Base-by-base conservation (phyloP, 2,888 invertebrate genomes). In the Ptychoptera contaminata region DNA sequence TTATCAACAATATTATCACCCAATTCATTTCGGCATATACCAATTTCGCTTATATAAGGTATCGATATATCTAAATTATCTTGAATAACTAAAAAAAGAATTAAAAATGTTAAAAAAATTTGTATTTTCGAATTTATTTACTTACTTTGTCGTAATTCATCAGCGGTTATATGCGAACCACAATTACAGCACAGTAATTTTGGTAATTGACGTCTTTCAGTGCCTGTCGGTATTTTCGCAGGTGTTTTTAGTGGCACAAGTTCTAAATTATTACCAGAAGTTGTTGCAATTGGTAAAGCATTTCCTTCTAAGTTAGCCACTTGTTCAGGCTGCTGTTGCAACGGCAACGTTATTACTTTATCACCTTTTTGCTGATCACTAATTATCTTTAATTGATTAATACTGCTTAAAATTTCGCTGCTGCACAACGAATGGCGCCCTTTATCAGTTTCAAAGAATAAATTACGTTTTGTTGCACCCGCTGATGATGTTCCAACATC, bases 351-450 rank as follows among this genome's bases (percentile, higher is more conserved):
- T 5, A 35, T 35, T 35, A 14, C 35, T 8, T n/a, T 23, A 5
- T 23, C 23, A 3, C 23, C 23, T 23, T 23, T 23, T 7, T 23
- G 23, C 23, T 23, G 23, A 23, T 23, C 23, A 23, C 23, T 23
- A 7, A 23, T 23, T 23, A 23, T 23, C 7, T 23, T 23, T 23
- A 48, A 42, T 42, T 48, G 37, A n/a, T 40, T 35, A n/a, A 40
- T n/a, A 6, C 36, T 37, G 14, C 16, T 45, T 12, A 40, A 16
- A 16, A 48, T 16, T 45, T 48, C 48, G n/a, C 43, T 46, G 16
- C 49, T 48, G 16, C 49, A 47, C 16, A 50, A 47, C 12, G 52
- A 50, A 43, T 52, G 50, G 4, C 51, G 42, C 8, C 32, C 14
- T n/a, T 43, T 40, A 36, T 40, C 12, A 12, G 46, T 38, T 7